A percentile compares a stretch with the other conserved stretches of the same genome.
Conservation (phyloP, 2,888 invertebrate species). For the Leucophora obtusa region DNA sequence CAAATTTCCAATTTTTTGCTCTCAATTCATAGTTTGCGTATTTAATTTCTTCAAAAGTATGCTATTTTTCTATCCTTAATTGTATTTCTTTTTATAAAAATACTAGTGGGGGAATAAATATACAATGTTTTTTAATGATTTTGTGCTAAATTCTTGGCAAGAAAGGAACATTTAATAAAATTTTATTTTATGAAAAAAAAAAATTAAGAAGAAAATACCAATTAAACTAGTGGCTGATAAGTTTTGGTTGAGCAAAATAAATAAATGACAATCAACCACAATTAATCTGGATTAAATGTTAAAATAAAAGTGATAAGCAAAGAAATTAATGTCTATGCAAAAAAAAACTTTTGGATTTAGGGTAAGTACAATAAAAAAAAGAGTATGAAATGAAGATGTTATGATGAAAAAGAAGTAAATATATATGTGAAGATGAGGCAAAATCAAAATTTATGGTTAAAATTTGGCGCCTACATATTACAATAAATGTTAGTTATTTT, state of each 20-base stretch:
- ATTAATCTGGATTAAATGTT: constrained; percentile 69
- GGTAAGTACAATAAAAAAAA: not conserved
- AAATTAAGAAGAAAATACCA: not conserved
- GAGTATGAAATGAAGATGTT: not conserved
- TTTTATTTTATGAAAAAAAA: constrained; percentile 10
- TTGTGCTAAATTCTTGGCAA: constrained; percentile 60
- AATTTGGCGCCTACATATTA: not conserved
- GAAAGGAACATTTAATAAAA: constrained; percentile 18
- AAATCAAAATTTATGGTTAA: not conserved
- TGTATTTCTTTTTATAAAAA: too few species aligned
- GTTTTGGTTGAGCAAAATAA: not conserved
- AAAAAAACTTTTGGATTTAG: not conserved
- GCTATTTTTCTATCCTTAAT: too few species aligned
- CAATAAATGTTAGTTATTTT: not conserved
- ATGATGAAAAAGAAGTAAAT: not conserved
- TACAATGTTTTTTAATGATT: constrained; percentile 48
- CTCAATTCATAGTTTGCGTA: too few species aligned
- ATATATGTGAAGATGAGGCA: not conserved
- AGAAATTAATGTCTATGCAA: not conserved
- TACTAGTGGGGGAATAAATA: constrained; percentile 1
- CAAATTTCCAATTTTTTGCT: too few species aligned
- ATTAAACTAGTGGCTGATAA: not conserved
- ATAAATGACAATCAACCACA: constrained; percentile 67
- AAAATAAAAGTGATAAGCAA: not conserved
- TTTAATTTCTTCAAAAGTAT: too few species aligned